Conservation (phyloP, 2,888 invertebrate species). For the Polyommatus icarus region DNA sequence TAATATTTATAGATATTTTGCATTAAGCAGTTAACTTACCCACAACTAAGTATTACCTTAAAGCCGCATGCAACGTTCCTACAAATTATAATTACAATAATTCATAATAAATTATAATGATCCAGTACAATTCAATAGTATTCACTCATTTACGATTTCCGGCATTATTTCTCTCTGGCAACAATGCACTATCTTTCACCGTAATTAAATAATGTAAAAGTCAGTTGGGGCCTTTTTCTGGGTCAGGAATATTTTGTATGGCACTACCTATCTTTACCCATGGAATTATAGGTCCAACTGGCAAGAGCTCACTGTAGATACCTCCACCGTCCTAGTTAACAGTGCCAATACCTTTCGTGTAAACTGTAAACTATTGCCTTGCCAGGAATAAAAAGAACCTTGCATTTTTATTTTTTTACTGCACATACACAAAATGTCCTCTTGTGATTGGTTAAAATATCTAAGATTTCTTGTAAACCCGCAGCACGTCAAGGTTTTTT, state of each 20-base stretch:
- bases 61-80: too few species aligned
- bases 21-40: too few species aligned
- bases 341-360: constrained; percentile 2
- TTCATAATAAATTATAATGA: background rate
- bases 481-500: background rate
- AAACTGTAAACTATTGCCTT: background rate
- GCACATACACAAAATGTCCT: background rate
- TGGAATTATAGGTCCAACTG: background rate
- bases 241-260: background rate
- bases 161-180: background rate
- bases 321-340: constrained; percentile 22
- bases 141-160: background rate
- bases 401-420: background rate
- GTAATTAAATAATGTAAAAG: background rate
- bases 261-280: background rate
- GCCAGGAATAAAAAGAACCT: background rate
- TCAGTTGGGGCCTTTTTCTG: background rate
- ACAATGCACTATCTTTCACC: background rate
- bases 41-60: too few species aligned
- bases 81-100: background rate
- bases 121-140: background rate
- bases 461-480: background rate
- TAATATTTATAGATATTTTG: too few species aligned
- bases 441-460: background rate
- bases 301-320: constrained; percentile 6